Percentiles rank a stretch among this genome's conserved stretches.
Evolutionary conservation across 2,888 invertebrate genomes (phyloP).

Genomic region (Campopleginae sp.): DNA sequence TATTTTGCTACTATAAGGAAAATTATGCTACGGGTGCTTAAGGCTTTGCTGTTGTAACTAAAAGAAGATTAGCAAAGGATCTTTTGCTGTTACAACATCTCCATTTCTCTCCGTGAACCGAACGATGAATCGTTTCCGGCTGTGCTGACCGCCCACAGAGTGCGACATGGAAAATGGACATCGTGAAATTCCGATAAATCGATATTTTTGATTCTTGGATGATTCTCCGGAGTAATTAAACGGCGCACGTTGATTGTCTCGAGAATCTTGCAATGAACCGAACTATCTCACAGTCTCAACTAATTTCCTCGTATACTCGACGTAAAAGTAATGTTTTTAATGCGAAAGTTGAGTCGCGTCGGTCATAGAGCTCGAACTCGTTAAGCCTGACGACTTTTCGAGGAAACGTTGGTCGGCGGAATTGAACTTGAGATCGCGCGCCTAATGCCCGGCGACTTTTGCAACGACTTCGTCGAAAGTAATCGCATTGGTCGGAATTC

Average conservation of each 20-base stretch:
- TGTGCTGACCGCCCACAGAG: background rate
- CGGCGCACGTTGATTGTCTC: background rate
- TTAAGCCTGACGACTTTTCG: constrained; percentile 38
- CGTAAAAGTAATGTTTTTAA: constrained; percentile 32
- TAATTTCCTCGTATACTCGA: constrained; percentile 4
- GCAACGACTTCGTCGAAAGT: background rate
- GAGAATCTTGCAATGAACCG: constrained; percentile 2
- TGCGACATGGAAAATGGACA: background rate
- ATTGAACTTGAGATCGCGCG: constrained; percentile 3
- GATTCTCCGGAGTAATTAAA: background rate
- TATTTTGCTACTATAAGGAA: no score
- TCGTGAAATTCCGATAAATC: no score
- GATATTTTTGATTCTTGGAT: background rate
- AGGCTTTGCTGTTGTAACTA: no score
- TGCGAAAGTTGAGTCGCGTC: constrained; percentile 11
- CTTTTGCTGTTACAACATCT: no score
- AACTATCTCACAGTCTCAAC: constrained; percentile 26
- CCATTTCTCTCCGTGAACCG: no score
- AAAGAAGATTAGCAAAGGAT: no score
- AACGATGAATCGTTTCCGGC: no score
- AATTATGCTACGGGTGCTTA: no score
- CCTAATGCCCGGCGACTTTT: background rate
- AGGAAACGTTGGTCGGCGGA: background rate
- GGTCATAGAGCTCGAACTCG: background rate
- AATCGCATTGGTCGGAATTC: background rate